Conservation (phyloP, 2,888 invertebrate species). For the Cryptocephalus moraei region DNA sequence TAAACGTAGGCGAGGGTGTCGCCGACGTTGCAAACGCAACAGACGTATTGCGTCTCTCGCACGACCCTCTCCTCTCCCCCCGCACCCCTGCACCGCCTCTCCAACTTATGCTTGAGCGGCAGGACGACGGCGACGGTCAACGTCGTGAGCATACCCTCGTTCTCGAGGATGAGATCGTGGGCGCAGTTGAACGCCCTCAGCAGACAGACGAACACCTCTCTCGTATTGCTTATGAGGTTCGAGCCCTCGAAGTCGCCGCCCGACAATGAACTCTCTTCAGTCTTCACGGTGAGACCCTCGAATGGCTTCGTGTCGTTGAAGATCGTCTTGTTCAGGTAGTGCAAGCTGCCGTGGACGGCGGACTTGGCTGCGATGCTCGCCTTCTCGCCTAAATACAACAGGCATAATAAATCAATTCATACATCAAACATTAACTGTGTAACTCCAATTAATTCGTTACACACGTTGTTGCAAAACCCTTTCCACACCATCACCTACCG, state of each 20-base stretch:
- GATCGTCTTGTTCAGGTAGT: slow-evolving; percentile 67
- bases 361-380: slow-evolving; percentile 76
- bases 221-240: slow-evolving; percentile 41
- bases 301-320: slow-evolving; percentile 39
- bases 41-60: slow-evolving; percentile 47
- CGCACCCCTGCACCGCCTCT: slow-evolving; percentile 4
- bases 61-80: slow-evolving; percentile 11
- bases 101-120: slow-evolving; percentile 40
- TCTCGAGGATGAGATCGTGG: slow-evolving; percentile 72
- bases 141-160: slow-evolving; percentile 74
- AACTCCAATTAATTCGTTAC: too few species aligned
- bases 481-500: neutral
- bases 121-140: slow-evolving; percentile 70
- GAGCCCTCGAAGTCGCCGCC: slow-evolving; percentile 10
- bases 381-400: slow-evolving; percentile 58
- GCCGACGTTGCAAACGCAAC: slow-evolving; percentile 82
- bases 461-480: too few species aligned
- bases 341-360: slow-evolving; percentile 75
- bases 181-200: slow-evolving; percentile 75
- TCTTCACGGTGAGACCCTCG: slow-evolving; percentile 28
- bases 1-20: slow-evolving; percentile 85
- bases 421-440: too few species aligned
- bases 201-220: slow-evolving; percentile 68
- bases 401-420: too few species aligned
- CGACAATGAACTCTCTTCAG: slow-evolving; percentile 19